Evolutionary conservation across 1,140 invertebrate genomes (phyloP).

Genomic region (Hylaeus anthracinus): DNA sequence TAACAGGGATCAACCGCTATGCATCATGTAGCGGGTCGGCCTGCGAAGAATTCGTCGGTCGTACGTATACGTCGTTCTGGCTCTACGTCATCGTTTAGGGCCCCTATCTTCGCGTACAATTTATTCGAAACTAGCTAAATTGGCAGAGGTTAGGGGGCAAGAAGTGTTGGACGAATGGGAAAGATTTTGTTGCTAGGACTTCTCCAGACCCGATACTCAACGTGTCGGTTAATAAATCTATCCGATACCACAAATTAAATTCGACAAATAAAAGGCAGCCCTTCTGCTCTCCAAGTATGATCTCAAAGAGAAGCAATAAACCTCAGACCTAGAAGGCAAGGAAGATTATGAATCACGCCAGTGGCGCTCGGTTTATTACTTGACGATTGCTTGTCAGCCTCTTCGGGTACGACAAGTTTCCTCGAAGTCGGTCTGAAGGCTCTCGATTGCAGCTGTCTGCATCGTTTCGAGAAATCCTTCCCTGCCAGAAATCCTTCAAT

Average conservation of each 20-base stretch:
- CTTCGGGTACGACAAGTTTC: neutral
- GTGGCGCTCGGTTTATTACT: slow-evolving; percentile 42
- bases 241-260: no score
- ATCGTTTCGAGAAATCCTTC: neutral
- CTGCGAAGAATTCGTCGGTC: slow-evolving; percentile 37
- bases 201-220: no score
- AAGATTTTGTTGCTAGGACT: no score
- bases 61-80: neutral
- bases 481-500: slow-evolving; percentile 1
- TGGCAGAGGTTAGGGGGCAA: no score
- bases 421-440: slow-evolving; percentile 8
- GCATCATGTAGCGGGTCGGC: slow-evolving; percentile 35
- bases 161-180: no score
- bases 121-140: no score
- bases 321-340: neutral
- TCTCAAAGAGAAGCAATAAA: slow-evolving; percentile 7
- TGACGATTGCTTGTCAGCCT: slow-evolving; percentile 29
- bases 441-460: neutral
- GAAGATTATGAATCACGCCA: neutral
- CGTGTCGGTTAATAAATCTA: no score
- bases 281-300: no score
- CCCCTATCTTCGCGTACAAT: no score
- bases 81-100: slow-evolving; percentile 11
- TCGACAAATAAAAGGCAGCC: no score
- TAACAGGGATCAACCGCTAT: slow-evolving; percentile 28